Percentiles rank a stretch among this genome's conserved stretches.
Evolutionary conservation across 2,113 vertebrate genomes (phyloP).

Genomic region (Dipodomys spectabilis): DNA sequence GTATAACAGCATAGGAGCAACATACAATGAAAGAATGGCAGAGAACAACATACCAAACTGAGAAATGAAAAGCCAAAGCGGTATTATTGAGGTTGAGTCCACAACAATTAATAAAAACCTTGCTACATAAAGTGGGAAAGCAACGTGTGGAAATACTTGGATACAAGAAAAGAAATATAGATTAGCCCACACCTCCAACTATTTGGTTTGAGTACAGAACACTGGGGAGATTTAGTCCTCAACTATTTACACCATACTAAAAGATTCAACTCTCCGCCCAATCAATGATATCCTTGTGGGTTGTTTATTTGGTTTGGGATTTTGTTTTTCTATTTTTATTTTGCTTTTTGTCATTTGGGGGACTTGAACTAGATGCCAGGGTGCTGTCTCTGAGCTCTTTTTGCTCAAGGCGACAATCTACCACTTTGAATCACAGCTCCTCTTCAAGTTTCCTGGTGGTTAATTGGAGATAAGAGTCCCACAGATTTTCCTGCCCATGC

Average conservation of each 20-base stretch:
- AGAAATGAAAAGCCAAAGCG: background rate
- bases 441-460: too few species aligned
- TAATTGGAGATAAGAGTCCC: too few species aligned
- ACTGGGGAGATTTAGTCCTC: background rate
- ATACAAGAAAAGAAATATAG: background rate
- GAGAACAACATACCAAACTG: background rate
- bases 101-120: background rate
- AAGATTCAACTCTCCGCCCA: background rate
- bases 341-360: too few species aligned
- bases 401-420: too few species aligned
- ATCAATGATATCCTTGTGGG: too few species aligned
- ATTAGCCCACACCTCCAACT: background rate
- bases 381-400: too few species aligned
- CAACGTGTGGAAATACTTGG: background rate
- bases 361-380: too few species aligned
- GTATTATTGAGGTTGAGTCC: background rate
- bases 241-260: background rate
- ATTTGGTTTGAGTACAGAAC: background rate
- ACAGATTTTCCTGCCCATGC: too few species aligned
- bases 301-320: too few species aligned
- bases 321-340: too few species aligned
- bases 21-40: background rate
- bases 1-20: background rate
- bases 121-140: background rate
- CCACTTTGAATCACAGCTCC: too few species aligned